A percentile compares a stretch with the other conserved stretches of the same genome.
phyloP scores from a whole-genome alignment of 2,888 invertebrate species.

The Amphimallon solstitiale region DNA sequence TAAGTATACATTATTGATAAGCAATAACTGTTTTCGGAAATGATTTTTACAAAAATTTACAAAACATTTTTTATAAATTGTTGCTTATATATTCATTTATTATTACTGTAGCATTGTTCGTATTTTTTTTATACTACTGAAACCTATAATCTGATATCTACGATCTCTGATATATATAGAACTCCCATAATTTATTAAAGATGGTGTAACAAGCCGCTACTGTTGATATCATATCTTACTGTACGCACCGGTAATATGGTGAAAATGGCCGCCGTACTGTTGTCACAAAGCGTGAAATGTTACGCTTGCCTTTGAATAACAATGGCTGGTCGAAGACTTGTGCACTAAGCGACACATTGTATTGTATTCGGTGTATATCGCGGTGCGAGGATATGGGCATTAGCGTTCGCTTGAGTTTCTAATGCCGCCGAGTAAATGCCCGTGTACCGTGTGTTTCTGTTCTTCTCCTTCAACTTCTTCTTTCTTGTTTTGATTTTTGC shows the following conservation, averaged over 20 bases:
- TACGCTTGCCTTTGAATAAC: constrained; percentile 60
- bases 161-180: background rate
- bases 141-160: background rate
- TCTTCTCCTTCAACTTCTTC: constrained; percentile 1
- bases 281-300: constrained; percentile 62
- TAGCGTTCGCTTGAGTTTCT: constrained; percentile 40
- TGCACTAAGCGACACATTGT: constrained; percentile 50
- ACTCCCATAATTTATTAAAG: background rate
- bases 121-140: too few relatives aligned
- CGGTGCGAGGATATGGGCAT: constrained; percentile 49
- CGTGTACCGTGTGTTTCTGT: background rate
- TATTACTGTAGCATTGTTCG: too few relatives aligned
- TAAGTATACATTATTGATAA: too few relatives aligned
- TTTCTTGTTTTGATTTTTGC: constrained; percentile 3
- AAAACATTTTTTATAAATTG: too few relatives aligned
- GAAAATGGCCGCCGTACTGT: constrained; percentile 59
- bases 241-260: constrained; percentile 44
- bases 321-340: constrained; percentile 56
- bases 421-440: constrained; percentile 32
- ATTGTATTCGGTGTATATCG: constrained; percentile 47
- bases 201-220: constrained; percentile 14
- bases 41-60: too few relatives aligned
- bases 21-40: too few relatives aligned
- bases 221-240: constrained; percentile 23
- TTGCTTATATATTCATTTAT: too few relatives aligned